phyloP scores from a whole-genome alignment of 2,113 vertebrate genomes.

The Phalacrocorax brasilianus region DNA sequence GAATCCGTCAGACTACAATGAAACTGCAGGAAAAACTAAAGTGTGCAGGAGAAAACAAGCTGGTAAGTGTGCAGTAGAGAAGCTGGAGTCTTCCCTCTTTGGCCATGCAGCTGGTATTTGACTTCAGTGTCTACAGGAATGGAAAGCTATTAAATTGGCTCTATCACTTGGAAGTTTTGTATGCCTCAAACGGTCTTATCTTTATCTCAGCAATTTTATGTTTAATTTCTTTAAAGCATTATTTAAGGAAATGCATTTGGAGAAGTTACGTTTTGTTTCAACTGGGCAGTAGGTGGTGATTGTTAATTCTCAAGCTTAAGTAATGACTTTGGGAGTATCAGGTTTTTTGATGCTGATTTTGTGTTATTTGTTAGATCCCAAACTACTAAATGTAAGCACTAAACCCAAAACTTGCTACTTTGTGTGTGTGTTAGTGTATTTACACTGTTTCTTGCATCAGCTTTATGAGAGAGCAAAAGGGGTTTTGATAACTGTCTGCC shows the following conservation, averaged over 20 bases:
- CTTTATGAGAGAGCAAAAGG: not conserved
- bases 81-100: not conserved
- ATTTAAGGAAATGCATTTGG: not conserved
- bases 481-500: not conserved
- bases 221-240: not conserved
- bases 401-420: not conserved
- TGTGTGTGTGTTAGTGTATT: not conserved
- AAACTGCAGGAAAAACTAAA: conserved; percentile 92
- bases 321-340: not conserved
- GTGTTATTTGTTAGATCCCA: not conserved
- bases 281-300: not conserved
- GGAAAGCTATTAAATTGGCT: not conserved
- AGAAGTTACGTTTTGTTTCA: not conserved
- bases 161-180: not conserved
- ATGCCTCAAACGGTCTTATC: not conserved
- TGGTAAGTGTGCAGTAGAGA: conserved; percentile 68
- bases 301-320: not conserved
- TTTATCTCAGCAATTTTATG: not conserved
- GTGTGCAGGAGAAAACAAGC: conserved; percentile 80
- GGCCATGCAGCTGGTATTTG: not conserved
- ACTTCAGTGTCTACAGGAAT: not conserved
- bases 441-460: not conserved
- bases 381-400: not conserved
- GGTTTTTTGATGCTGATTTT: not conserved
- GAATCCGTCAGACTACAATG: conserved; percentile 90